A percentile compares a stretch with the other conserved stretches of the same genome.
Evolutionary conservation across 53 echinoderm and acorn worm genomes (phyloP).

Genomic region (Zoroaster sp.): DNA sequence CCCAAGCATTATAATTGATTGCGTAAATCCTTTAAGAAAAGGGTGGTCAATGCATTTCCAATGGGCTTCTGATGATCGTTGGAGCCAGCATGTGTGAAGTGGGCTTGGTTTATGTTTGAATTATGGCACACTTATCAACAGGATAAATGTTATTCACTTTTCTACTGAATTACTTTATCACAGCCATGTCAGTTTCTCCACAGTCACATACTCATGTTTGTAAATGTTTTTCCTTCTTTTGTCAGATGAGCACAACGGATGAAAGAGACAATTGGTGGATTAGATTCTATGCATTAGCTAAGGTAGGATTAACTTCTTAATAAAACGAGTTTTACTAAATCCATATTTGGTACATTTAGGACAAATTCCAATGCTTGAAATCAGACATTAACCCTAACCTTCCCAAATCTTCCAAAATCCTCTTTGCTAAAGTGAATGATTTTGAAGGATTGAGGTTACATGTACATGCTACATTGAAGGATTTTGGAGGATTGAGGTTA

Average conservation of each 20-base stretch:
- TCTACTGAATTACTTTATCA: neutral
- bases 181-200: neutral
- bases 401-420: neutral
- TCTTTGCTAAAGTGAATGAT: neutral
- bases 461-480: too few species aligned
- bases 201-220: neutral
- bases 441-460: neutral
- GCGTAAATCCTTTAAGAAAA: neutral
- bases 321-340: neutral
- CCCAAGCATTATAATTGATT: neutral
- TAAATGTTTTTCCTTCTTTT: neutral
- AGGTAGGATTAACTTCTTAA: neutral
- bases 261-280: slow-evolving; percentile 51
- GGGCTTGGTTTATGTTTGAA: neutral
- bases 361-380: neutral
- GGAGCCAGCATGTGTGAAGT: neutral
- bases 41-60: neutral
- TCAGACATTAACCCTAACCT: neutral
- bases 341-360: neutral
- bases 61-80: neutral
- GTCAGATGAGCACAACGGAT: slow-evolving; percentile 20
- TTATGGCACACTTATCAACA: too few species aligned
- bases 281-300: slow-evolving; percentile 24
- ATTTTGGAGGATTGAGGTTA: too few species aligned
- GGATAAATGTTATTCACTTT: neutral